A percentile compares a stretch with the other conserved stretches of the same genome.
These are phyloP conservation scores for Myanophis thanlyinensis DNA, from an alignment of 2,113 vertebrate genomes.

Conservation along the genomic window DNA sequence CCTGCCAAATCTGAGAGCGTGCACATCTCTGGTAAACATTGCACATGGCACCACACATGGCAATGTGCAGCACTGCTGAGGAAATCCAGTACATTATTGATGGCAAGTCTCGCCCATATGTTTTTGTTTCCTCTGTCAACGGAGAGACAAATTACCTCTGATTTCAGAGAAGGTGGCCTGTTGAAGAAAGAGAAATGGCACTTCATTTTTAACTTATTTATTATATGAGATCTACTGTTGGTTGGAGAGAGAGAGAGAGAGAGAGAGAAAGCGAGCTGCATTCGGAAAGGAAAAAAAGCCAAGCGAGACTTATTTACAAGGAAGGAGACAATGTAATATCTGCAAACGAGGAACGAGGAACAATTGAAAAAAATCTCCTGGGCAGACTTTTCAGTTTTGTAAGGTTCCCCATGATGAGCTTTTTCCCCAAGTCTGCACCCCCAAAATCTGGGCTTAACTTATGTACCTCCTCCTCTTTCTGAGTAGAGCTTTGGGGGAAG, in stretches of 20 bases:
- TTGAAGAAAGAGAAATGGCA: slow-evolving; percentile 20
- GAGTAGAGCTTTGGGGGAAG: not conserved
- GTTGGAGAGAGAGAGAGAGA: not conserved
- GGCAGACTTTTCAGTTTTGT: not conserved
- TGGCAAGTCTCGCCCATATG: slow-evolving; percentile 22
- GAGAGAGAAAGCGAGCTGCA: not conserved
- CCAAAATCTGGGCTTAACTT: not conserved
- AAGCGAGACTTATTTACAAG: not conserved
- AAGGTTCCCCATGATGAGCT: not conserved
- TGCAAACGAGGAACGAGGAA: no score
- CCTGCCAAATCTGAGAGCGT: slow-evolving; percentile 13
- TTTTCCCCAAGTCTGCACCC: not conserved
- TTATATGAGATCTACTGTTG: slow-evolving; percentile 21
- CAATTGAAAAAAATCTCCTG: not conserved
- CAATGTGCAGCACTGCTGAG: not conserved
- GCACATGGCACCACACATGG: not conserved
- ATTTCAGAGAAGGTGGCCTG: slow-evolving; percentile 38
- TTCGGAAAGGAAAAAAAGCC: not conserved
- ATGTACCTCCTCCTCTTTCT: not conserved
- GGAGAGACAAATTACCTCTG: slow-evolving; percentile 43
- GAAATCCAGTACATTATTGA: slow-evolving; percentile 21
- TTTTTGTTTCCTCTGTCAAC: slow-evolving; percentile 43
- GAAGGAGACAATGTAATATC: not conserved
- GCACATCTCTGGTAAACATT: slow-evolving; percentile 22
- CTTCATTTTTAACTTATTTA: slow-evolving; percentile 42